Percentiles rank a stretch among this genome's conserved stretches.
phyloP scores from a whole-genome alignment of 2,113 vertebrate species.

The Chloebia gouldiae region DNA sequence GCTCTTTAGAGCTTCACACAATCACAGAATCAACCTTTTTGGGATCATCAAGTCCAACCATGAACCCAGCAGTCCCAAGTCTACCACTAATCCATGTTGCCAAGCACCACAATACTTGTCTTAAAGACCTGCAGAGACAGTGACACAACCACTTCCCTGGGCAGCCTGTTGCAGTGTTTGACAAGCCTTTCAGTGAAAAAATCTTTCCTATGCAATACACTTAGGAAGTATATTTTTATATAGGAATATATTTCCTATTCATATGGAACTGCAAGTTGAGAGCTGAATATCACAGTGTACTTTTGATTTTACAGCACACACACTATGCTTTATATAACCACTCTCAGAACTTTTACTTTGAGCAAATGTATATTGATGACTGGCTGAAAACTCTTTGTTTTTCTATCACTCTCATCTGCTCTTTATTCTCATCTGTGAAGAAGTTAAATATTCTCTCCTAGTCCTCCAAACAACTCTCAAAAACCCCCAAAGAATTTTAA shows the following conservation, averaged over 20 bases:
- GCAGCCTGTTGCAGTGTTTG: not conserved
- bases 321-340: not conserved
- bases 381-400: slow-evolving; percentile 5
- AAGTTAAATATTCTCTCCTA: not conserved
- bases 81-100: not conserved
- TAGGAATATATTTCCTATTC: not conserved
- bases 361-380: not conserved
- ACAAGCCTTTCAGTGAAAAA: not conserved
- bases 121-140: not conserved
- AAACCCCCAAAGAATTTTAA: not conserved
- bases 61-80: not conserved
- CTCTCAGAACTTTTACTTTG: slow-evolving; percentile 8
- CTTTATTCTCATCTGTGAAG: not conserved
- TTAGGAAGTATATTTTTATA: not conserved
- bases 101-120: fast-evolving
- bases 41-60: not conserved
- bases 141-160: not conserved
- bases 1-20: not conserved
- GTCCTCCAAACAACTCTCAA: not conserved
- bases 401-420: slow-evolving; percentile 29
- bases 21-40: not conserved
- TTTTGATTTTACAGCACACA: not conserved
- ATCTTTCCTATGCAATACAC: not conserved
- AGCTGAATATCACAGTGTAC: not conserved
- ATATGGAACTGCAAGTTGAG: not conserved